Evolutionary conservation across 2,797 vertebrate genomes (phyloP), one percentile per base, ranked within the genome.

Genomic region (Epinephelus awoara): DNA sequence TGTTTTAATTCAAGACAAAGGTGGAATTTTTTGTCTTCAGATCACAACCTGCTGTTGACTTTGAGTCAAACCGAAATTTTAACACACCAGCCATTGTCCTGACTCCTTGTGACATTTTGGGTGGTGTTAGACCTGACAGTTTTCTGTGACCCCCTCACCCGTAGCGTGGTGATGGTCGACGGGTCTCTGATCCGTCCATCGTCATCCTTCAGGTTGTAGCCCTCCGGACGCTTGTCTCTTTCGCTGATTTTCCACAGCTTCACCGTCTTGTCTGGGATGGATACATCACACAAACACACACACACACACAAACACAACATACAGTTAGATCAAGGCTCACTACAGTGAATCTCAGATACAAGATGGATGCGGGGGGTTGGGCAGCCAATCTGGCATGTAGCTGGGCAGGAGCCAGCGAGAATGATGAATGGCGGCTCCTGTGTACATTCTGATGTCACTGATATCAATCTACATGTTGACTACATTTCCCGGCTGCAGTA

Each of bases 231-330:
- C 92, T 98, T 99, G 93, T 99, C 98, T 68, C 98, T 90, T 91
- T 99, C 98, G 44, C 98, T 99, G 92, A 99, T 98, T 91, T 99
- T 99, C 98, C 98, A 99, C 74, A 99, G 96, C 95, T 99, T 99
- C 94, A 99, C 98, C 0, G 98, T 99, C 96, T 99, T 99, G 91
- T 96, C 95, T 96, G 82, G 2, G 52, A 47, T 79, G 63, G 50
- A 77, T 18, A 74, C 23, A 72, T 56, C 68, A 83, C 80, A 83
- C 76, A 86, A 8, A 84, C 75, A 86, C 38, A 67, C 25, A 72
- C 38, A 63, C 51, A 77, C 50, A 79, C 18, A 79, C 2, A 75
- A 23, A 74, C 42, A 80, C 40, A 55, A 79, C 75, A 64, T 75
- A 81, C 50, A 84, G 80, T 90, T 75, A 83, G 82, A 84, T 83